Evolutionary conservation across 2,113 vertebrate genomes (phyloP), one percentile per base, ranked within the genome.

Genomic region (Notothenia rossii): DNA sequence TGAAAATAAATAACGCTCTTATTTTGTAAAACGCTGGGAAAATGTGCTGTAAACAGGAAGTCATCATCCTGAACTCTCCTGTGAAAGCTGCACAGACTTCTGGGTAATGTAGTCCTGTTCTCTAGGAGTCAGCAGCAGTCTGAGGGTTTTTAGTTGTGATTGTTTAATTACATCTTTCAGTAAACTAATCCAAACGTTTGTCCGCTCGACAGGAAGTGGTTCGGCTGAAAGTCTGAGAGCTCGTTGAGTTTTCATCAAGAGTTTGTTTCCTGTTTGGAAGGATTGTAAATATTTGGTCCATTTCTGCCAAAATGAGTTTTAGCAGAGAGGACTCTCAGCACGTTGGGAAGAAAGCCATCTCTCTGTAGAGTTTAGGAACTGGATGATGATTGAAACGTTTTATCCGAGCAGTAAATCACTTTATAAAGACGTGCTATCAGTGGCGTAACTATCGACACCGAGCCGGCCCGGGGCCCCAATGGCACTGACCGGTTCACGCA

Each of bases 221-320:
- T 6, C 10, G 14, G 14, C 33, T 72, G 40, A 43, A 15, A 1
- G 29, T 43, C 77, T 8, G 17, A 65, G 13, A 0, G 72, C 51
- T 50, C 8, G 9, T 69, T 13, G 51, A 71, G 64, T 15, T 68
- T 86, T 3, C 83, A 54, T 86, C 78, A 72, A 49, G 80, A 63
- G 80, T 82, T 88, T 79, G 77, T 79, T 87, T 88, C 77, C 79
- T 54, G 78, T 76, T 64, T 64, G 20, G 3, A 64, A 68, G 4
- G 7, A 8, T 2, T 20, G n/a, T 36, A 29, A 70, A 75, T 54
- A 43, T 81, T 76, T 76, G 1, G 11, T 15, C 2, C 9, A 46
- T 54, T 29, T 53, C 10, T 51, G 58, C 18, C 71, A 22, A 22
- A 43, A 9, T 54, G 66, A 40, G 9, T 9, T n/a, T n/a, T n/a